Evolutionary conservation across 2,797 vertebrate genomes (phyloP).

Genomic region (Setipinna tenuifilis): DNA sequence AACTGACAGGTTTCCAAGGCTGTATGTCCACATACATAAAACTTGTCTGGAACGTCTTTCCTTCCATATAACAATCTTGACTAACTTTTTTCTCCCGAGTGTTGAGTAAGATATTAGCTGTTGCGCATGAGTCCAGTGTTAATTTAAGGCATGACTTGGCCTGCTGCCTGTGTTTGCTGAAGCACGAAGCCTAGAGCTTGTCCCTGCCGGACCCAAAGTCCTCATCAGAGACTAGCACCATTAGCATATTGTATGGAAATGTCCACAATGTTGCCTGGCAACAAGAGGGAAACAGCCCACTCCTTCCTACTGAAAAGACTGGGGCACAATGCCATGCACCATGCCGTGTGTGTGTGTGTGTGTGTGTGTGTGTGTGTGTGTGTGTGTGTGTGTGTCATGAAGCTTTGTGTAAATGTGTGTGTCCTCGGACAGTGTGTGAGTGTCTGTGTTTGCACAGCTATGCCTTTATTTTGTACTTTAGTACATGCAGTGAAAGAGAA

Average conservation of each 20-base stretch:
- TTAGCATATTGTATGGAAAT: slow-evolving; percentile 64
- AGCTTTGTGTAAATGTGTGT: neutral
- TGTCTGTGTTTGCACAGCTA: neutral
- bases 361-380: slow-evolving; percentile 14
- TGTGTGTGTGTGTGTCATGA: neutral
- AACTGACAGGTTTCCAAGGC: neutral
- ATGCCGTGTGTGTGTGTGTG: slow-evolving; percentile 34
- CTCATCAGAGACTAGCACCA: slow-evolving; percentile 47
- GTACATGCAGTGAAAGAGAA: neutral
- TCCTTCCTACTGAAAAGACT: slow-evolving; percentile 47
- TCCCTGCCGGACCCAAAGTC: slow-evolving; percentile 49
- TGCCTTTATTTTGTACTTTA: neutral
- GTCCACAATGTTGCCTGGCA: slow-evolving; percentile 55
- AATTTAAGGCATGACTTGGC: neutral
- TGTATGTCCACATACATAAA: neutral
- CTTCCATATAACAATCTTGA: neutral
- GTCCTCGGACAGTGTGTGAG: neutral
- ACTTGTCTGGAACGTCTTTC: neutral
- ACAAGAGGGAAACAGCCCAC: slow-evolving; percentile 50
- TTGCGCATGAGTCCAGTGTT: neutral
- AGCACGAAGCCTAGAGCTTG: slow-evolving; percentile 41
- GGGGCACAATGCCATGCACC: slow-evolving; percentile 41
- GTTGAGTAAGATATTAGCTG: neutral
- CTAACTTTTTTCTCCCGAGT: neutral
- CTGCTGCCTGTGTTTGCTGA: slow-evolving; percentile 44